Evolutionary conservation across 64 coral and sea anemone species (phyloP), one percentile per base, ranked within the genome.

Genomic region (Dendronephthya gigantea): DNA sequence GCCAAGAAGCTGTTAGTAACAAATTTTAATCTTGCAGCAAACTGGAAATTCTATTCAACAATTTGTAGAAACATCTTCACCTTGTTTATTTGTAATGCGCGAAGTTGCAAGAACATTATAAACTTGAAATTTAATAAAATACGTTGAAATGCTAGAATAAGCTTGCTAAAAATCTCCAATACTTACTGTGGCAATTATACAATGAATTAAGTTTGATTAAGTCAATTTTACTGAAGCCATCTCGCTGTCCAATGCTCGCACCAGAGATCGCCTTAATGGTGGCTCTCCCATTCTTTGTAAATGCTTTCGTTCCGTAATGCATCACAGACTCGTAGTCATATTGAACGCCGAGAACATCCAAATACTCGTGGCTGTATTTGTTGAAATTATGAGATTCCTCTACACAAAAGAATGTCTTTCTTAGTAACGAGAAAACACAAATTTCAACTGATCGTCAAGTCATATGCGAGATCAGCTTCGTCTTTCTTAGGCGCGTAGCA

Each of bases 131-230:
- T 40, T 15, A 6, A 9, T 40, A 35, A 39, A 48, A 14, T 7
- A 23, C 9, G 47, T 17, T 45, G 13, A 0, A n/a, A n/a, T n/a
- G n/a, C n/a, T n/a, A n/a, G n/a, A n/a, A n/a, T 19, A 84, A 84
- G 28, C 36, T 45, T 45, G 41, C 41, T 45, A 45, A 4, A 45
- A 45, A 11, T 45, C 41, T 45, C 4, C 85, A 86, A 47, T 76
- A 87, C 56, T 85, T 74, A 96, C 93, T 84, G 84, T 84, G 84
- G 52, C 93, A 96, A 58, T 96, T 91, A 69, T 96, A 96, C 13
- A 96, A 82, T 8, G 91, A 58, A 55, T 92, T 90, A 0, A 96
- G 51, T 51, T 96, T 88, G 1, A 88, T 50, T 48, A 92, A 90
- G 40, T 96, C 94, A 16, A 79, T 88, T 25, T 85, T 38, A 58